phyloP scores from a whole-genome alignment of 2,113 vertebrate genomes.

The Larimichthys crocea region DNA sequence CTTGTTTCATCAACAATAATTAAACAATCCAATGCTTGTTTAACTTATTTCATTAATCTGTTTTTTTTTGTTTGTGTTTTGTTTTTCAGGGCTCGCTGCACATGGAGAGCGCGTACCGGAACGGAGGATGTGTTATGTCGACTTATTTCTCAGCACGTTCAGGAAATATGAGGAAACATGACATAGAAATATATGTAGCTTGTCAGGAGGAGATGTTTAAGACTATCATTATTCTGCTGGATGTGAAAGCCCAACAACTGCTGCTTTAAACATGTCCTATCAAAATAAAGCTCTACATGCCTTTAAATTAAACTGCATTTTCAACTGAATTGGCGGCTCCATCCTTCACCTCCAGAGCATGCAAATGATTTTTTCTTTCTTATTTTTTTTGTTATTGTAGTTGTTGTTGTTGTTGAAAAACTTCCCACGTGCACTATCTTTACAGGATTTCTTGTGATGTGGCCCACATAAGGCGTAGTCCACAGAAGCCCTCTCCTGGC shows the following conservation, averaged over 20 bases:
- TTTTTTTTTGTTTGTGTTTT: background rate
- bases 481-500: conserved; percentile 84
- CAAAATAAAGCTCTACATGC: background rate
- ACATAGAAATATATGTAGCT: background rate
- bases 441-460: background rate
- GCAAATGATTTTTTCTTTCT: background rate
- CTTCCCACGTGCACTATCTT: background rate
- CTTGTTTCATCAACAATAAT: conserved; percentile 40
- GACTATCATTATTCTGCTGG: background rate
- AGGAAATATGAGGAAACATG: conserved; percentile 14
- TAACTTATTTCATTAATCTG: conserved; percentile 37
- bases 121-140: background rate
- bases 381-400: background rate
- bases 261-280: background rate
- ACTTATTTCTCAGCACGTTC: conserved; percentile 40
- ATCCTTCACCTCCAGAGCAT: background rate
- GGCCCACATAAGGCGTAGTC: conserved; percentile 41
- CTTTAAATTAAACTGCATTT: background rate
- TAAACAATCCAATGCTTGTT: conserved; percentile 39
- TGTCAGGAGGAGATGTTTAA: background rate
- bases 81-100: conserved; percentile 8
- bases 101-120: conserved; percentile 23
- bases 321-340: background rate
- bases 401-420: too few species aligned
- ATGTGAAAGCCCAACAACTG: background rate